Base-by-base conservation (phyloP, 2,113 vertebrate genomes). In the Sander lucioperca region DNA sequence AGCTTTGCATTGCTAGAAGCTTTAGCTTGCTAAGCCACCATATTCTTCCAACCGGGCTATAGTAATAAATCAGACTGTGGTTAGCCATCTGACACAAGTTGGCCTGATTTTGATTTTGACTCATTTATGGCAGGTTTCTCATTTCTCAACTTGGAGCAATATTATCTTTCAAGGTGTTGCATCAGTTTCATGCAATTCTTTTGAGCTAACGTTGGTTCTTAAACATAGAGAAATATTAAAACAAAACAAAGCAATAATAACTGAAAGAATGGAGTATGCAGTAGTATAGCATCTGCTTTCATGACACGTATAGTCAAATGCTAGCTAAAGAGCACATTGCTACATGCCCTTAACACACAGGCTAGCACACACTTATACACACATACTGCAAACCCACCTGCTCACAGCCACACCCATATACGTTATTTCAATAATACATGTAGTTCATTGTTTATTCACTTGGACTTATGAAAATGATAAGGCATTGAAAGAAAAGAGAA, bases 121-220 rank as follows among this genome's bases (percentile, higher is more conserved):
- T 89, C 72, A 89, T 90, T 87, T 85, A 76, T 85, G 76, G 74
- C 83, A 88, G 57, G 68, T 80, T 91, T 82, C 88, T 86, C 66
- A 68, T 89, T 89, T 82, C 83, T 86, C 70, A 87, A 66, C 78
- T 84, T 86, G 76, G 45, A 82, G 79, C 78, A 84, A 74, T 77
- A 76, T 80, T 74, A 78, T 87, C 87, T 95, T 95, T 94, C 93
- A 91, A 91, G 71, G 69, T 79, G 74, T 94, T 95, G 91, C 93
- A 77, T 94, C 92, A 94, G 84, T 43, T 87, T 88, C 69, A 77
- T 72, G 77, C 74, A 79, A 77, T 83, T 88, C 89, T 88, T 85
- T 87, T 80, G 69, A 86, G 75, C 79, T 56, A 76, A 76, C 61
- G 14, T 85, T 88, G 82, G 84, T 87, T 88, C 82, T 86, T 84